These are phyloP conservation scores for Scelioninae gen. 1 DNA, from an alignment of 2,888 invertebrate species.

Conservation along the genomic window DNA sequence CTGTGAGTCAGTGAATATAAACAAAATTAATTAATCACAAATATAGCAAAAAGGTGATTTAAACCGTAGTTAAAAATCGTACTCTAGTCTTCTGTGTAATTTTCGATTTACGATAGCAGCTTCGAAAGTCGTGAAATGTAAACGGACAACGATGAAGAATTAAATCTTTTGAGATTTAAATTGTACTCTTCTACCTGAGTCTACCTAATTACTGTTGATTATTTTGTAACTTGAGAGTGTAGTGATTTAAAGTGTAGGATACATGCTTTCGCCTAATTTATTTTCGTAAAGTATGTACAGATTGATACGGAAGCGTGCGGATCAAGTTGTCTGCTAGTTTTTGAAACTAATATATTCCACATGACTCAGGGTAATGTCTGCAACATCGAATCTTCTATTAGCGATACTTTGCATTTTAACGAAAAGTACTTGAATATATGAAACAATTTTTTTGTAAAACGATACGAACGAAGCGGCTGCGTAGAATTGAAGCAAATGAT, in stretches of 20 bases:
- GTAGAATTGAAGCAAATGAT: conserved; percentile 21
- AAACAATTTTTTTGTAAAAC: conserved; percentile 6
- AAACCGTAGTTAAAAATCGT: conserved; percentile 29
- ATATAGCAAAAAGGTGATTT: conserved; percentile 3
- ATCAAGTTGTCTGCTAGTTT: conserved; percentile 27
- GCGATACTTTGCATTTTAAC: conserved; percentile 54
- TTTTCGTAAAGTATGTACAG: conserved; percentile 48
- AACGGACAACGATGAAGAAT: conserved; percentile 29
- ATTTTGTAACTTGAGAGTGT: conserved; percentile 28
- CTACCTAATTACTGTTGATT: conserved; percentile 34
- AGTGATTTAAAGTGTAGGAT: conserved; percentile 24
- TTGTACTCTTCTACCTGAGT: conserved; percentile 33
- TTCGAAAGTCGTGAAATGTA: conserved; percentile 38
- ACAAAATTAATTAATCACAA: too few relatives aligned
- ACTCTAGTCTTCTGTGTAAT: conserved; percentile 51
- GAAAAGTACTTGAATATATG: not conserved
- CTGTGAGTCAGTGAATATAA: too few relatives aligned
- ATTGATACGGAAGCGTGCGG: conserved; percentile 6
- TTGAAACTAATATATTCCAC: conserved; percentile 41
- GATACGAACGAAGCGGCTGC: conserved; percentile 47
- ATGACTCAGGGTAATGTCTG: conserved; percentile 51
- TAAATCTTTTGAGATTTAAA: conserved; percentile 27
- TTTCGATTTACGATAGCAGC: conserved; percentile 43
- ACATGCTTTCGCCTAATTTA: conserved; percentile 50
- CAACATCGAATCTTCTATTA: conserved; percentile 61